Conservation (phyloP, 2,888 invertebrate species). For the Machimus rusticus region DNA sequence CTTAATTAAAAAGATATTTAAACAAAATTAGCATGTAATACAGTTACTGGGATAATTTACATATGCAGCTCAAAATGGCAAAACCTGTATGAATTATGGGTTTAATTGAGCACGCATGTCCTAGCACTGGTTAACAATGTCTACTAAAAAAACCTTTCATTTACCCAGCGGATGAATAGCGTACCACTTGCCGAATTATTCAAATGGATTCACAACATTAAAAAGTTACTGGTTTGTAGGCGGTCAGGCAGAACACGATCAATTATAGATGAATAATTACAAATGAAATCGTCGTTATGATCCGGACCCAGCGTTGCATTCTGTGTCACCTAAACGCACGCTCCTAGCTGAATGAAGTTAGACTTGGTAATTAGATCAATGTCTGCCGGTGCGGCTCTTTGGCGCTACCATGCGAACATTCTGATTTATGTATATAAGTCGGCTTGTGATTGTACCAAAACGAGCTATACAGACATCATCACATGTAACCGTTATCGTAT, state of each 20-base stretch:
- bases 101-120: neutral
- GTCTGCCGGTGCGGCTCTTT: neutral
- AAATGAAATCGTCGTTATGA: neutral
- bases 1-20: neutral
- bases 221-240: neutral
- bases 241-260: neutral
- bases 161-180: neutral
- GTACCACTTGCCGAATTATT: neutral
- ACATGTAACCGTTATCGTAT: slow-evolving; percentile 25
- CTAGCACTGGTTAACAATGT: neutral
- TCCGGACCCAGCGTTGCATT: neutral
- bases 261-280: slow-evolving; percentile 24
- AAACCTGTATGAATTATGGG: neutral
- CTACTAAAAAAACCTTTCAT: neutral
- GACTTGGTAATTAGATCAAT: slow-evolving; percentile 16
- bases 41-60: neutral
- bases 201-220: neutral
- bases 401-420: neutral
- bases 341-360: neutral
- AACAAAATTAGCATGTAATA: neutral
- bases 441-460: neutral
- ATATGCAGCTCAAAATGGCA: neutral
- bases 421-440: neutral
- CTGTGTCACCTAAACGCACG: neutral
- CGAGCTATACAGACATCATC: neutral